Percentiles rank a stretch among this genome's conserved stretches.
These are phyloP conservation scores for Phengaris alcon DNA, from an alignment of 2,888 invertebrate genomes.

Conservation along the genomic window DNA sequence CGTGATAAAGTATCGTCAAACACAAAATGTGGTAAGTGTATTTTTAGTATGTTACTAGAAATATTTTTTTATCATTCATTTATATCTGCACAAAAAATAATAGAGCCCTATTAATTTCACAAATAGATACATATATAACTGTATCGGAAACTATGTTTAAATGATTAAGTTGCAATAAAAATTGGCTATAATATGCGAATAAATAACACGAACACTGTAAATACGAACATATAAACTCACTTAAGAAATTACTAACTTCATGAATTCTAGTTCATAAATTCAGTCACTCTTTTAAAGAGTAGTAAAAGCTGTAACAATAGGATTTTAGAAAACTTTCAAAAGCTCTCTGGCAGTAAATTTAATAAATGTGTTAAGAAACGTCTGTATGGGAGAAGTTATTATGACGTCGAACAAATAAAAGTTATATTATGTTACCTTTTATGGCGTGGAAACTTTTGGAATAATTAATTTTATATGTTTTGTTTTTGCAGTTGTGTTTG, in stretches of 20 bases:
- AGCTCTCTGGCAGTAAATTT: slow-evolving; percentile 21
- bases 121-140: no score
- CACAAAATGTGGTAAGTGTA: slow-evolving; percentile 8
- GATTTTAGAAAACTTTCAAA: slow-evolving; percentile 26
- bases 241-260: slow-evolving; percentile 22
- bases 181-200: not conserved
- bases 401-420: slow-evolving; percentile 12
- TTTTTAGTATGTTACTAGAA: not conserved
- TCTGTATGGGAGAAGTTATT: slow-evolving; percentile 22
- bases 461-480: slow-evolving; percentile 6
- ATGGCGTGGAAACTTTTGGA: not conserved
- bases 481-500: slow-evolving; percentile 5
- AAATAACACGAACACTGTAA: not conserved
- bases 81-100: no score
- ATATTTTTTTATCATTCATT: not conserved
- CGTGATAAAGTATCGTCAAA: not conserved
- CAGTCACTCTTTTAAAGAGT: slow-evolving; percentile 23
- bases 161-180: not conserved
- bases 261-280: slow-evolving; percentile 24
- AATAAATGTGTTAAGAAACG: slow-evolving; percentile 26
- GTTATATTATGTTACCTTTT: not conserved
- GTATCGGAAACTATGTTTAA: no score
- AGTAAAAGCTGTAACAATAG: slow-evolving; percentile 22
- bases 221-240: not conserved
- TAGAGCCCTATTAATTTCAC: no score